Conservation (phyloP, 2,888 invertebrate species). For the Thereva unica region DNA sequence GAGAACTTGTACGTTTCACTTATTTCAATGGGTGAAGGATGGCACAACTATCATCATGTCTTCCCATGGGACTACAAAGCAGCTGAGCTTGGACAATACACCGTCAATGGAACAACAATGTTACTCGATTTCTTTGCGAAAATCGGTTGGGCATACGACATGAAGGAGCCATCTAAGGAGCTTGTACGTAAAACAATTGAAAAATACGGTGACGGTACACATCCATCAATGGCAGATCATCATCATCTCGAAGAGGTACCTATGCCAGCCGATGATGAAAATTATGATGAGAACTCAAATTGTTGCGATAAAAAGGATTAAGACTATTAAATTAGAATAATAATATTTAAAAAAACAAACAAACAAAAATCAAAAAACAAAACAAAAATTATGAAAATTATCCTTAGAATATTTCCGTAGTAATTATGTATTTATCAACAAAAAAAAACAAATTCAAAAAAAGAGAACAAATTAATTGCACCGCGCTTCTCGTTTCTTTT, state of each 20-base stretch:
- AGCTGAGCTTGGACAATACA: slow-evolving; percentile 74
- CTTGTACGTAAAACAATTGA: slow-evolving; percentile 64
- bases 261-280: slow-evolving; percentile 36
- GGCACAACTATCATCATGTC: slow-evolving; percentile 93
- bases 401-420: too few relatives aligned
- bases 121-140: slow-evolving; percentile 71
- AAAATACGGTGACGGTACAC: slow-evolving; percentile 58
- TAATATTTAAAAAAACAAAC: too few relatives aligned
- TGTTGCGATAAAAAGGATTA: slow-evolving; percentile 14
- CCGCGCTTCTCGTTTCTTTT: too few relatives aligned
- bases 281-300: slow-evolving; percentile 31
- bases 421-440: too few relatives aligned
- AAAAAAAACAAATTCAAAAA: too few relatives aligned
- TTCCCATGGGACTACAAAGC: slow-evolving; percentile 95
- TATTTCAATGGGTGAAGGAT: slow-evolving; percentile 81
- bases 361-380: too few relatives aligned
- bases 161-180: slow-evolving; percentile 67
- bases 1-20: slow-evolving; percentile 77
- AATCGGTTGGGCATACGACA: slow-evolving; percentile 78
- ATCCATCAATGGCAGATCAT: slow-evolving; percentile 45
- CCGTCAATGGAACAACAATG: slow-evolving; percentile 71
- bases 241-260: slow-evolving; percentile 41
- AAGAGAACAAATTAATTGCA: too few relatives aligned
- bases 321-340: not conserved
- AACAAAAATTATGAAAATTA: too few relatives aligned